Evolutionary conservation across 2,113 vertebrate genomes (phyloP), one percentile per base, ranked within the genome.

Genomic region (Oryctolagus cuniculus): DNA sequence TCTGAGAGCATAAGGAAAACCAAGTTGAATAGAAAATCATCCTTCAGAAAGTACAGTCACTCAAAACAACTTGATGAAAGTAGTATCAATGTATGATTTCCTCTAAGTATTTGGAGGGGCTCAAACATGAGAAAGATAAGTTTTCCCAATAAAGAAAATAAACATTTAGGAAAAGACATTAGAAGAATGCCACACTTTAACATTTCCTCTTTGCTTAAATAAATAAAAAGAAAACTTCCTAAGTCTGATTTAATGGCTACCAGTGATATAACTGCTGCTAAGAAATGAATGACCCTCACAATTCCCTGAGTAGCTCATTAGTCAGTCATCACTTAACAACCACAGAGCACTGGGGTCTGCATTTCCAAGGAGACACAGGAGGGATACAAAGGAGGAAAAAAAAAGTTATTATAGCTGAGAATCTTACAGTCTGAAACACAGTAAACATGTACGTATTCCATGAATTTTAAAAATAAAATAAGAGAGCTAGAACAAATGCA

Each of bases 1-100:
- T 92, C 82, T 93, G 55, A 4, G 86, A 89, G 21, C 10, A 79
- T 73, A 78, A 95, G n/a, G 36, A 89, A 96, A 92, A 82, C 17
- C 72, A 90, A 15, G 29, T 34, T 55, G 49, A 90, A 67, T 78
- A 27, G 55, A 91, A 95, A 70, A 75, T 8, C 27, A 31, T 25
- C 53, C 10, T 44, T 95, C 90, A 61, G 90, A 66, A 93, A 86
- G 29, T 82, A 77, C 44, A 91, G 0, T 79, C 70, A 90, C 29
- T 87, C 66, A n/a, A n/a, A 36, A 95, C 86, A 49, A 21, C n/a
- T 74, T 67, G 4, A 61, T 95, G 70, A 93, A 27, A 25, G 44
- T 75, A 25, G 10, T 82, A 25, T 10, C 19, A 5, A 79, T 93
- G 69, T 87, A n/a, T 31, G 51, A 21, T 75, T 80, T 93, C 1